phyloP scores from a whole-genome alignment of 2,113 vertebrate genomes.

The Chelonoidis abingdonii region DNA sequence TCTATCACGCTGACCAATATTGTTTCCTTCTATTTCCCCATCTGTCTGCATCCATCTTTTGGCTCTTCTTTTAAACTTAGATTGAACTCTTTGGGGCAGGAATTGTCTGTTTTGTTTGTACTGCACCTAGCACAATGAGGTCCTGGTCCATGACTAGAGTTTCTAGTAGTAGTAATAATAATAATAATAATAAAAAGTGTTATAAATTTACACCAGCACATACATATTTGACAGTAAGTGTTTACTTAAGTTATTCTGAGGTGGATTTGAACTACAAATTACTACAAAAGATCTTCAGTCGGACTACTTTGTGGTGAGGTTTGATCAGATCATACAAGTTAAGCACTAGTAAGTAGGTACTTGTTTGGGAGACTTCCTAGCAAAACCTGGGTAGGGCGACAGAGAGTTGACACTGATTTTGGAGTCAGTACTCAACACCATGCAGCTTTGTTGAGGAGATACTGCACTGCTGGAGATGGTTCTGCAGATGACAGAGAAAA shows the following conservation, averaged over 20 bases:
- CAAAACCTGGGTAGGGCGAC: fast-evolving
- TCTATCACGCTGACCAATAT: not conserved
- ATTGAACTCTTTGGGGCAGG: not conserved
- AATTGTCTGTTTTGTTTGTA: not conserved
- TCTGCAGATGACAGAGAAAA: too few species aligned
- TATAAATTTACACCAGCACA: not conserved
- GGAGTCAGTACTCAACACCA: not conserved
- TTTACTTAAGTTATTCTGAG: not conserved
- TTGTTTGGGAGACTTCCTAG: fast-evolving
- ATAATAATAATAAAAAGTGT: too few species aligned
- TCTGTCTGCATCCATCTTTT: too few species aligned
- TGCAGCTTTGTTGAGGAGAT: too few species aligned
- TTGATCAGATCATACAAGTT: fast-evolving
- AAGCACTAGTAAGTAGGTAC: fast-evolving
- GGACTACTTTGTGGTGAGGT: fast-evolving
- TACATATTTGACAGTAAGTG: not conserved
- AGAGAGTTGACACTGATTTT: fast-evolving
- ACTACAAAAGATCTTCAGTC: not conserved
- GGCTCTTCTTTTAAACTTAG: too few species aligned
- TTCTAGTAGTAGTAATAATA: fast-evolving
- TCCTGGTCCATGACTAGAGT: not conserved
- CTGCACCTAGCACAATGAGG: not conserved
- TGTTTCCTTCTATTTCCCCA: not conserved
- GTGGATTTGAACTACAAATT: too few species aligned
- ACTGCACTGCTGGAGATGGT: too few species aligned